Conservation (phyloP, 2,797 vertebrate species). For the Odontamblyopus rebecca region DNA sequence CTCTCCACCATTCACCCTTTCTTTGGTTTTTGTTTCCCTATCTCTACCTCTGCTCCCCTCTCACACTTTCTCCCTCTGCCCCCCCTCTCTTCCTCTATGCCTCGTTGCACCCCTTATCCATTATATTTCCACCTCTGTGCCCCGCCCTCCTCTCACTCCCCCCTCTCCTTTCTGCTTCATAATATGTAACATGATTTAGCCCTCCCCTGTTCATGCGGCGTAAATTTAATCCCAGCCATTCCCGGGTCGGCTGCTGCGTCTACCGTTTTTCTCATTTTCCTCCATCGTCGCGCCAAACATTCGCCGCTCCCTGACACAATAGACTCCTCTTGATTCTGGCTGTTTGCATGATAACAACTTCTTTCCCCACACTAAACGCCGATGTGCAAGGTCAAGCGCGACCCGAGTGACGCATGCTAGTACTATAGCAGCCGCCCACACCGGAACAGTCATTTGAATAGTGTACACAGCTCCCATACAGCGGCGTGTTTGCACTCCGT, state of each 20-base stretch:
- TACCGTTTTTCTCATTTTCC: conserved; percentile 45
- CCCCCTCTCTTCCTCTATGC: conserved; percentile 42
- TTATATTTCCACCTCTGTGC: conserved; percentile 63
- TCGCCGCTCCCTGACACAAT: conserved; percentile 56
- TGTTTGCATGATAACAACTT: conserved; percentile 64
- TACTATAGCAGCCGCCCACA: conserved; percentile 42
- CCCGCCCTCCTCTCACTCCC: conserved; percentile 38
- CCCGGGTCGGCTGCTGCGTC: conserved; percentile 62
- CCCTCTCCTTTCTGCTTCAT: conserved; percentile 57
- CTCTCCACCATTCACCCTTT: no score
- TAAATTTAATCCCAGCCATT: conserved; percentile 73
- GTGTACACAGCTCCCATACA: conserved; percentile 21
- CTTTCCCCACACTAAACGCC: conserved; percentile 49
- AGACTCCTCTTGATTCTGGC: conserved; percentile 53
- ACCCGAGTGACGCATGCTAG: conserved; percentile 49
- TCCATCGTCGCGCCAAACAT: conserved; percentile 38
- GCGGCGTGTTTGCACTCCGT: conserved; percentile 31
- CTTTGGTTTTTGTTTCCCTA: no score
- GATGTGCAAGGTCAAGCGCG: conserved; percentile 63
- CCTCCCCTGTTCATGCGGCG: conserved; percentile 73
- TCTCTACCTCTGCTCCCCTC: conserved; percentile 5
- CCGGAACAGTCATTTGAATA: conserved; percentile 27
- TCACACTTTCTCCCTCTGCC: conserved; percentile 19
- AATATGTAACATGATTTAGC: conserved; percentile 76
- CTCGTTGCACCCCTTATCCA: conserved; percentile 69